Percentiles rank a stretch among this genome's conserved stretches.
phyloP scores from a whole-genome alignment of 2,888 invertebrate species.

The Synanthedon myopaeformis region DNA sequence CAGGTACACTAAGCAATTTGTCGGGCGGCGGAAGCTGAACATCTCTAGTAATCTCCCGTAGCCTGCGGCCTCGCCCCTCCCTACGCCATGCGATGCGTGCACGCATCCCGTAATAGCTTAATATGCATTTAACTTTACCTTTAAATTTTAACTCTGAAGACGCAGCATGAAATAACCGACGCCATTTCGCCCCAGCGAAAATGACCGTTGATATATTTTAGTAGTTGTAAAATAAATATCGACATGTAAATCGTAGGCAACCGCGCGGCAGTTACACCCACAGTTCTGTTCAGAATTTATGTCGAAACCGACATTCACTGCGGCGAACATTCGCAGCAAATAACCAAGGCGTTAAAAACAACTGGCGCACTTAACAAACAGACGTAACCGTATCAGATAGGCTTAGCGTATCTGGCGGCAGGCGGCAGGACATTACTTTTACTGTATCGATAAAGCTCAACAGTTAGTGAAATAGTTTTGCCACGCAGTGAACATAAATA shows the following conservation, averaged over 20 bases:
- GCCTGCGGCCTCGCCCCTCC: conserved; percentile 21
- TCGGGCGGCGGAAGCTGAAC: conserved; percentile 45
- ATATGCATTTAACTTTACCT: conserved; percentile 4
- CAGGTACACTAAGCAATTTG: conserved; percentile 34
- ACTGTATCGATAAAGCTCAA: conserved; percentile 69
- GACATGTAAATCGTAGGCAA: conserved; percentile 43
- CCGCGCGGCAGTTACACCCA: conserved; percentile 62
- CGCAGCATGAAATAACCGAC: neutral
- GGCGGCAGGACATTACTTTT: conserved; percentile 64
- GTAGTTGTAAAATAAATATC: conserved; percentile 51
- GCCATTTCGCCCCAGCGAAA: conserved; percentile 24
- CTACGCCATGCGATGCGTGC: conserved; percentile 5
- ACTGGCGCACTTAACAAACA: conserved; percentile 68
- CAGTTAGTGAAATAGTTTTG: conserved; percentile 67
- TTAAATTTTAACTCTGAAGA: neutral
- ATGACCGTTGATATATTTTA: conserved; percentile 43
- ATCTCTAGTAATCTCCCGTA: conserved; percentile 39
- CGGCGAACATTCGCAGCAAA: conserved; percentile 61
- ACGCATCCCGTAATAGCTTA: conserved; percentile 12
- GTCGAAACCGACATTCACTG: conserved; percentile 62
- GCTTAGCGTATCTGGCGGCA: conserved; percentile 40
- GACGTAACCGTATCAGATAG: conserved; percentile 68
- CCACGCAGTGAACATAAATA: conserved; percentile 63
- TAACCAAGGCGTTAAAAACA: conserved; percentile 67
- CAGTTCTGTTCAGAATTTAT: conserved; percentile 65